A percentile compares a stretch with the other conserved stretches of the same genome.
Conservation (phyloP, 2,888 invertebrate species). For the Laothoe populi region DNA sequence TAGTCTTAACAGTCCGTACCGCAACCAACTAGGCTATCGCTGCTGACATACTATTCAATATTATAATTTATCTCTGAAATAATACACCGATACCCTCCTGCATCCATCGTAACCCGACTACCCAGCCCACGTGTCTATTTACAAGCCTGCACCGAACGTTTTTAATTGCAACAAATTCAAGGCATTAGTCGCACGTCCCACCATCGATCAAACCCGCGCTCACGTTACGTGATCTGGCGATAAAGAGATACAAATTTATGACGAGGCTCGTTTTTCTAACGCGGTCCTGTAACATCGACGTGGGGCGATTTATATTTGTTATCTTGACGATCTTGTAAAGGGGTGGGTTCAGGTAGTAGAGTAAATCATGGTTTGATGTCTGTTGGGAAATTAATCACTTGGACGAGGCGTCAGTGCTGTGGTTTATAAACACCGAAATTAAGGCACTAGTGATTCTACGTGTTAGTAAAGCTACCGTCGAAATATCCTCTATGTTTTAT, state of each 20-base stretch:
- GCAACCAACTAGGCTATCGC: too few relatives aligned
- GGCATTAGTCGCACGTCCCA: conserved; percentile 38
- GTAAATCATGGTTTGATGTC: background rate
- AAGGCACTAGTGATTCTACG: too few relatives aligned
- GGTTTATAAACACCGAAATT: too few relatives aligned
- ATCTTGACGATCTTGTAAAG: conserved; percentile 10
- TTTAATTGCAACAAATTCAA: conserved; percentile 51
- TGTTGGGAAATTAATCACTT: too few relatives aligned
- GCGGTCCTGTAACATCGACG: conserved; percentile 32
- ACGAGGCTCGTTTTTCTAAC: conserved; percentile 54
- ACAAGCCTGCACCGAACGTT: background rate
- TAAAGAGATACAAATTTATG: conserved; percentile 74
- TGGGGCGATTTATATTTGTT: conserved; percentile 35
- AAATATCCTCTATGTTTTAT: too few relatives aligned
- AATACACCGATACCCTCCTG: background rate
- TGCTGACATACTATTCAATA: too few relatives aligned
- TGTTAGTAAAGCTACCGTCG: too few relatives aligned
- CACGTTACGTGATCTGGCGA: conserved; percentile 69
- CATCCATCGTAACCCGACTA: conserved; percentile 11
- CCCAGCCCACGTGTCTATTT: background rate
- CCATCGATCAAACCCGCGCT: conserved; percentile 57
- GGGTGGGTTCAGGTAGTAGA: conserved; percentile 11
- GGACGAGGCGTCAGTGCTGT: too few relatives aligned
- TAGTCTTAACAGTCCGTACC: too few relatives aligned
- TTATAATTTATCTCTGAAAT: too few relatives aligned